Evolutionary conservation across 2,113 vertebrate genomes (phyloP).

Genomic region (Oryzias woworae): DNA sequence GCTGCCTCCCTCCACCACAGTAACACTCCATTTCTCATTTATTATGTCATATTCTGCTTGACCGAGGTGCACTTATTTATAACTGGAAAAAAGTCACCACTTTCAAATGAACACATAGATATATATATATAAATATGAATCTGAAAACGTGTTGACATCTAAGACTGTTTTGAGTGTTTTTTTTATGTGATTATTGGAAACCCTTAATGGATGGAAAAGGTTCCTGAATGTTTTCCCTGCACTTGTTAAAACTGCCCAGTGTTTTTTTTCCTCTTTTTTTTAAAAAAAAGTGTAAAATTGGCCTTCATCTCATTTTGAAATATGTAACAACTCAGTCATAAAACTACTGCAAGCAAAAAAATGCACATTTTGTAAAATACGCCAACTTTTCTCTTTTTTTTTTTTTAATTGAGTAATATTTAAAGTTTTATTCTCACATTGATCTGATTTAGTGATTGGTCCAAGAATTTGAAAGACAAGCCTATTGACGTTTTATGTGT

Average conservation of each 20-base stretch:
- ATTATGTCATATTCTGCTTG: conserved; percentile 44
- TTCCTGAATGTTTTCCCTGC: conserved; percentile 38
- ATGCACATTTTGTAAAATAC: not conserved
- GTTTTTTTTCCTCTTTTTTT: not conserved
- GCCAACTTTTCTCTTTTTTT: not conserved
- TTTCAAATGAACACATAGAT: conserved; percentile 55
- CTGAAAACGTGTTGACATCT: not conserved
- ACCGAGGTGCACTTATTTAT: conserved; percentile 71
- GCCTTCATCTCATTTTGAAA: conserved; percentile 49
- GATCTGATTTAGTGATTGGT: conserved; percentile 1
- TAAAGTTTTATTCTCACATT: too few species aligned
- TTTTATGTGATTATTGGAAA: conserved; percentile 30
- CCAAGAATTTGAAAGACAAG: conserved; percentile 9
- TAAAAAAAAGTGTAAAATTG: conserved; percentile 25
- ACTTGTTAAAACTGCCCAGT: conserved; percentile 51
- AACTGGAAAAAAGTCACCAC: conserved; percentile 40
- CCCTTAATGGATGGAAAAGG: conserved; percentile 12
- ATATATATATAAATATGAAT: too few species aligned
- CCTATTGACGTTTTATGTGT: conserved; percentile 13
- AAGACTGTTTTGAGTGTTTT: conserved; percentile 11
- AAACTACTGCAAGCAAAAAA: not conserved
- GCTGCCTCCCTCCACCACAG: conserved; percentile 22
- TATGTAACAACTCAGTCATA: conserved; percentile 27
- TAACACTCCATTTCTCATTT: conserved; percentile 32
- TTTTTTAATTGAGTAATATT: not conserved